phyloP scores from a whole-genome alignment of 37 sponge, comb jelly and placozoan species.

The Geodia barretti region DNA sequence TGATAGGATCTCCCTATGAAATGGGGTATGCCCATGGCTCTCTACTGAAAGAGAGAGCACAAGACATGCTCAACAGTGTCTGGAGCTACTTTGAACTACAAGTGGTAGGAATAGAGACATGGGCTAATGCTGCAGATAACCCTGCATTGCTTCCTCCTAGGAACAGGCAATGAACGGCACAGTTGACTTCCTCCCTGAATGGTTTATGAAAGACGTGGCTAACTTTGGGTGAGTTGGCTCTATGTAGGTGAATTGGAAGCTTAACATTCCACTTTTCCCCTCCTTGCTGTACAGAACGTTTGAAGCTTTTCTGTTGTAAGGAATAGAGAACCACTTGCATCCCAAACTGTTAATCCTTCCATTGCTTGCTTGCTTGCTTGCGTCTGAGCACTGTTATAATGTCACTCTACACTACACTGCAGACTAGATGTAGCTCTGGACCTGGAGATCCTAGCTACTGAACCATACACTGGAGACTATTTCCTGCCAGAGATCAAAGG shows the following conservation, averaged over 20 bases:
- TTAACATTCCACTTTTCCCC: too few species aligned
- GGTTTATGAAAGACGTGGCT: slow-evolving; percentile 85
- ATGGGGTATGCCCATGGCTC: slow-evolving; percentile 91
- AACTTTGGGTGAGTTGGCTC: slow-evolving; percentile 77
- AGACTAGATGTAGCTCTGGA: slow-evolving; percentile 82
- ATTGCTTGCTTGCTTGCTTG: not conserved
- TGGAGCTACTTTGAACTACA: slow-evolving; percentile 83
- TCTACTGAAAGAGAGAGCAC: slow-evolving; percentile 57
- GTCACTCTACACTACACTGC: not conserved
- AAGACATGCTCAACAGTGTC: slow-evolving; percentile 64
- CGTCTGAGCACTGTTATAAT: not conserved
- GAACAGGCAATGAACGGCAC: slow-evolving; percentile 76
- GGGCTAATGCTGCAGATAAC: not conserved
- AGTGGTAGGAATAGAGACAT: slow-evolving; percentile 56
- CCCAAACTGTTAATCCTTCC: too few species aligned
- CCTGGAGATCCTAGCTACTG: slow-evolving; percentile 63
- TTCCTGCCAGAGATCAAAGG: slow-evolving; percentile 84
- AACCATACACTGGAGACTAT: slow-evolving; percentile 49
- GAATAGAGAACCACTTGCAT: too few species aligned
- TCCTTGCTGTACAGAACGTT: too few species aligned
- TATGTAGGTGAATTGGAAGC: too few species aligned
- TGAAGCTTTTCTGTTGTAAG: too few species aligned
- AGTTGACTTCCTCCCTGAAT: slow-evolving; percentile 56
- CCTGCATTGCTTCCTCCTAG: slow-evolving; percentile 52
- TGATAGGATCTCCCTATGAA: slow-evolving; percentile 78